Conservation (phyloP, 2,113 vertebrate species). For the Pristiophorus japonicus region DNA sequence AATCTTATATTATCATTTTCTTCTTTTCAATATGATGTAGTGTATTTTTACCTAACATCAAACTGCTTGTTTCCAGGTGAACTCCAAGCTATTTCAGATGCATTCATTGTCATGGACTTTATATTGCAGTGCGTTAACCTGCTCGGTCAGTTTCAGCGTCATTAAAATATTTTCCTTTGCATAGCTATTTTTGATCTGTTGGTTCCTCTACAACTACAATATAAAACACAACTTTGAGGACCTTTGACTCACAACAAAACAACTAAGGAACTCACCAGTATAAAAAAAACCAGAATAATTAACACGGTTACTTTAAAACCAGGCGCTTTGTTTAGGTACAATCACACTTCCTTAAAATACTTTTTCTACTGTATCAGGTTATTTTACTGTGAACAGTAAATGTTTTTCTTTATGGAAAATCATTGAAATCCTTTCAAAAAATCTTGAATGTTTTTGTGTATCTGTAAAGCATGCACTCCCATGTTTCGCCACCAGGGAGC, state of each 20-base stretch:
- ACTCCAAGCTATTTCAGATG: neutral
- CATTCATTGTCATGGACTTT: neutral
- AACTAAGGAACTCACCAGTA: neutral
- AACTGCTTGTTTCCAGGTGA: neutral
- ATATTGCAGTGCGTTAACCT: neutral
- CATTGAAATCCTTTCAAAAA: neutral
- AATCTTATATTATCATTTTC: neutral
- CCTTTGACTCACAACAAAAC: neutral
- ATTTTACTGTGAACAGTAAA: neutral
- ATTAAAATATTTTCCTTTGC: conserved; percentile 4
- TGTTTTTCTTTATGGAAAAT: neutral
- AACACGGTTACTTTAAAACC: neutral
- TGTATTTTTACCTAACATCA: neutral
- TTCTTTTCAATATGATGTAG: neutral
- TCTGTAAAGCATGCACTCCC: no score
- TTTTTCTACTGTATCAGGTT: neutral
- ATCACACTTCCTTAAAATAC: neutral
- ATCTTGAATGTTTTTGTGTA: no score
- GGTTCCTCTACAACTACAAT: neutral
- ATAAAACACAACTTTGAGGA: neutral
- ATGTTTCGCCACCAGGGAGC: no score
- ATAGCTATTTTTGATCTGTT: neutral
- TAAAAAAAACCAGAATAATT: neutral
- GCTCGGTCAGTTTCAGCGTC: neutral
- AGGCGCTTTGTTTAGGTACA: neutral